These are phyloP conservation scores for Rattus rattus DNA, from an alignment of 2,113 vertebrate genomes.

Conservation along the genomic window DNA sequence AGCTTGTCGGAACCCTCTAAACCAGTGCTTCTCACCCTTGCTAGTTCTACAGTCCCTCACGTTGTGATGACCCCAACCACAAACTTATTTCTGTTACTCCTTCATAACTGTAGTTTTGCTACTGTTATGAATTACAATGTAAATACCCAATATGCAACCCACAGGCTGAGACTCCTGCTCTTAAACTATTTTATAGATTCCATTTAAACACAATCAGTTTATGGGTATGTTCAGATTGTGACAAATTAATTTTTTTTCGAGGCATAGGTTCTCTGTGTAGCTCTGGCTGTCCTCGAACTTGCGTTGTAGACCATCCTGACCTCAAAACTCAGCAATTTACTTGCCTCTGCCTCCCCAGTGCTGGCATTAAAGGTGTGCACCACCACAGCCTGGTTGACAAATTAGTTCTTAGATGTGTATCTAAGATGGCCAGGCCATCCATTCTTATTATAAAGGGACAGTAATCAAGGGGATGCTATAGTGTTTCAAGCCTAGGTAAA, in stretches of 20 bases:
- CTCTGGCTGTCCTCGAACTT: neutral
- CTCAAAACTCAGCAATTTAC: neutral
- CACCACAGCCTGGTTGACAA: neutral
- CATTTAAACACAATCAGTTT: slow-evolving; percentile 24
- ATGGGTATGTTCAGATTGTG: neutral
- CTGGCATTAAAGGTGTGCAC: neutral
- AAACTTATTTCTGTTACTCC: neutral
- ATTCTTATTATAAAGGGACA: slow-evolving; percentile 7
- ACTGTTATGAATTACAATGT: neutral
- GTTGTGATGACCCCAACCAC: neutral
- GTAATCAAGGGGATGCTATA: slow-evolving; percentile 19
- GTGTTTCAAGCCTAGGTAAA: slow-evolving; percentile 31
- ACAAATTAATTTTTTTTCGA: neutral
- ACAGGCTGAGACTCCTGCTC: neutral
- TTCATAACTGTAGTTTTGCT: neutral
- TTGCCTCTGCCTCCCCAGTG: neutral
- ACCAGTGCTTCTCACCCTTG: neutral
- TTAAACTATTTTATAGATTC: slow-evolving; percentile 44
- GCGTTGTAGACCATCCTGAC: neutral
- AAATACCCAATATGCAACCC: neutral
- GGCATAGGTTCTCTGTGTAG: neutral
- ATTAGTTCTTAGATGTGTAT: slow-evolving; percentile 52
- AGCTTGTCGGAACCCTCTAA: neutral
- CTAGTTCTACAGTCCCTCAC: neutral
- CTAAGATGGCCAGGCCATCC: neutral